Base-by-base conservation (phyloP, 1,140 invertebrate species). In the Panagrolaimus sp. region DNA sequence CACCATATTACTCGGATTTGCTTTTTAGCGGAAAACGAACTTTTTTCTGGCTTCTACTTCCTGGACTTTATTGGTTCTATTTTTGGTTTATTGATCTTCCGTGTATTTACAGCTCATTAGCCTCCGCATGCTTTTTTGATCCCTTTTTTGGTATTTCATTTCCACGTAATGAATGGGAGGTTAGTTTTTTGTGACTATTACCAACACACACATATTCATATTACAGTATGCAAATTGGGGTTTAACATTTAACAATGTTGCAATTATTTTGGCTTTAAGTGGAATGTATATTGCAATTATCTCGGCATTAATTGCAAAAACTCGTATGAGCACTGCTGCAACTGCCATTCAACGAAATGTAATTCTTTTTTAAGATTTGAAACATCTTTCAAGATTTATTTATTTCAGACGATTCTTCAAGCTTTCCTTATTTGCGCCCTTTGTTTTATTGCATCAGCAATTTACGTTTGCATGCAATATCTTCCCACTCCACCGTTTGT, bases 81-180 rank as follows among this genome's bases (percentile, higher is more conserved):
- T 81, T 78, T 38, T 20, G 44, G 3, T n/a, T 81, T 42, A 81
- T 77, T 45, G 77, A 74, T n/a, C 38, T 44, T 23, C 74, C 76
- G 13, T 46, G 78, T 5, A 42, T 70, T n/a, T 77, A 81, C 45
- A 74, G 63, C 11, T 61, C 53, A 3, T 43, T 73, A 8, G 67
- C 64, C 42, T 45, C 62, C 25, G 64, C 69, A 20, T 78, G 69
- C 65, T 77, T 77, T 47, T 80, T 77, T 51, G 67, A 81, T 73
- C 76, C 76, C 1, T 77, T 75, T 42, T 66, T 80, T 46, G 75
- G 75, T 0, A 16, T 25, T 27, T 66, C 46, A 63, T 67, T 23
- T 68, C 63, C 63, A 65, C 51, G 38, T 23, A 63, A 57, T 20
- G 51, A 57, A 57, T 25, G 27, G 51, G 51, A 25, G 27, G 4